Evolutionary conservation across 1,140 invertebrate species (phyloP), one percentile per base, ranked within the genome.

Genomic region (Parasteatoda tepidariorum): DNA sequence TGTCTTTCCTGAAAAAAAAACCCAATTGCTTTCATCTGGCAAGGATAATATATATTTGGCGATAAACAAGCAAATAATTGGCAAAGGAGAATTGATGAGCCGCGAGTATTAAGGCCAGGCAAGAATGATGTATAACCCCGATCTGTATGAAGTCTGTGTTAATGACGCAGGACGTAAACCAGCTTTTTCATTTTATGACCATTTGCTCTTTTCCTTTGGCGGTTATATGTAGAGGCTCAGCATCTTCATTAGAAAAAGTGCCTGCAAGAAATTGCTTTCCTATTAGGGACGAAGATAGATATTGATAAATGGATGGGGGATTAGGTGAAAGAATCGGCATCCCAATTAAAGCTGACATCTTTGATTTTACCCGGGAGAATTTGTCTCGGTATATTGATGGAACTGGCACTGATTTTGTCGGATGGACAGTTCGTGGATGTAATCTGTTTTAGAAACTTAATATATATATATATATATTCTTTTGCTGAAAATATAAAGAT

Each of bases 91-190:
- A 33, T 66, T 33, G 30, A 66, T 66, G 62, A 33, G 62, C 1
- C 28, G n/a, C 5, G 30, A 66, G 30, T 66, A 33, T 33, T 66
- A 66, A 31, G 30, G 62, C 26, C 62, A 7, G 30, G 62, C n/a
- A n/a, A n/a, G n/a, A n/a, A 66, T 66, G 62, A 66, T 66, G 62
- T 66, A 66, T 66, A n/a, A 66, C 62, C 31, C 34, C 62, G 62
- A 66, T 66, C 34, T 33, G 22, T 66, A 66, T 33, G 62, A 66
- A 34, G 62, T 33, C 30, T n/a, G 62, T n/a, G 30, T 33, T 34
- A 66, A 66, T 66, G 62, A n/a, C 30, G 22, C n/a, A 34, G 30
- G 30, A 31, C 30, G 30, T 31, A n/a, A n/a, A n/a, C n/a, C n/a
- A n/a, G 13, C 28, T n/a, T n/a, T n/a, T n/a, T 31, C 62, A 66